These are phyloP conservation scores for Pyralis farinalis DNA, from an alignment of 2,888 invertebrate species.

Conservation along the genomic window DNA sequence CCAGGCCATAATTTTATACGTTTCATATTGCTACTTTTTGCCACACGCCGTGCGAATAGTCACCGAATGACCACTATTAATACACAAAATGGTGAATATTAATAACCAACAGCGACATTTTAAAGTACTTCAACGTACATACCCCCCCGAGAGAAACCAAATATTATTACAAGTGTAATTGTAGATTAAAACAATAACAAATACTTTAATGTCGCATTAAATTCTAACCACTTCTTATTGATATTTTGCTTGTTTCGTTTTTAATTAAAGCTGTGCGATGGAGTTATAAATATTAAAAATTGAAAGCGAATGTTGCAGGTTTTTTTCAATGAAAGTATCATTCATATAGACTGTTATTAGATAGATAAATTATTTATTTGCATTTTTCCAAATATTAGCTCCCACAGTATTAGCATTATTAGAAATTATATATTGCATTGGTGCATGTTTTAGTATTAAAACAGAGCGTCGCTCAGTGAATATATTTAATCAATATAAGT, in stretches of 20 bases:
- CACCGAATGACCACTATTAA: not conserved
- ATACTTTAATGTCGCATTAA: slow-evolving; percentile 7
- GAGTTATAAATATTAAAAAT: not conserved
- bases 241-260: slow-evolving; percentile 4
- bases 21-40: slow-evolving; percentile 7
- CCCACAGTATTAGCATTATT: too few species aligned
- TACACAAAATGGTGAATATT: not conserved
- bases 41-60: not conserved
- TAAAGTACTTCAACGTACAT: not conserved
- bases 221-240: slow-evolving; percentile 1
- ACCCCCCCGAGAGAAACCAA: slow-evolving; percentile 7
- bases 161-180: slow-evolving; percentile 11
- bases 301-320: too few species aligned
- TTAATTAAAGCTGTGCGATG: slow-evolving; percentile 6
- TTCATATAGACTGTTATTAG: too few species aligned
- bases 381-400: too few species aligned
- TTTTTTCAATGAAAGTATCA: too few species aligned
- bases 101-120: not conserved
- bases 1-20: slow-evolving; percentile 3
- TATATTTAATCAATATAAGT: too few species aligned
- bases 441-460: too few species aligned
- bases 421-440: too few species aligned
- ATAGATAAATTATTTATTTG: too few species aligned
- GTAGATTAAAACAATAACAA: slow-evolving; percentile 11
- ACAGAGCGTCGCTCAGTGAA: too few species aligned